Conservation (phyloP, 53 echinoderm and acorn worm genomes). For the Temnopleurus reevesii region DNA sequence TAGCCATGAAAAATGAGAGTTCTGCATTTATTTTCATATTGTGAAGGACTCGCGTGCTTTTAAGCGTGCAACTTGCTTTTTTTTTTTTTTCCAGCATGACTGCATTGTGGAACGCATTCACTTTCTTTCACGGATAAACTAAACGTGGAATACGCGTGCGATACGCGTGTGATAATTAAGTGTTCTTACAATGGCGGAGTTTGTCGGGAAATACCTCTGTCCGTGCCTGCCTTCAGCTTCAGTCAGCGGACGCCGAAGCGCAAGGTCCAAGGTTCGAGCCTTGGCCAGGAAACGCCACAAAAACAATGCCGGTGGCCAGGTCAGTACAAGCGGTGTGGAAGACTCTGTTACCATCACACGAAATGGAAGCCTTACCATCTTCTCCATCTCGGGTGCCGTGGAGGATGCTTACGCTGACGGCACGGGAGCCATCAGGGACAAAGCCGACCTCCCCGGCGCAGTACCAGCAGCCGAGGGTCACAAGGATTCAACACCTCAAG, state of each 20-base stretch:
- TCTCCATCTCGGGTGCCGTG: not conserved
- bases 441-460: conserved; percentile 26
- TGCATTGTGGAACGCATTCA: not conserved
- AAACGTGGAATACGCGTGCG: not conserved
- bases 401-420: not conserved
- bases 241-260: conserved; percentile 21
- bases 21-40: not conserved
- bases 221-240: conserved; percentile 4
- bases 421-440: not conserved
- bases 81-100: not conserved
- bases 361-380: conserved; percentile 42
- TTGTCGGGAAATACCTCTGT: conserved; percentile 42
- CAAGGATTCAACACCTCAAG: not conserved
- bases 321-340: conserved; percentile 32
- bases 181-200: conserved; percentile 25
- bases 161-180: not conserved
- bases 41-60: not conserved
- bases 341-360: conserved; percentile 45
- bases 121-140: not conserved
- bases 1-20: not conserved
- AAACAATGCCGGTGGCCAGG: not conserved
- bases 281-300: conserved; percentile 45
- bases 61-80: not conserved
- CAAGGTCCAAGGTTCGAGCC: conserved; percentile 44
- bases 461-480: not conserved